Evolutionary conservation across 2,113 vertebrate species (phyloP).

Genomic region (Amblyornis subalaris): DNA sequence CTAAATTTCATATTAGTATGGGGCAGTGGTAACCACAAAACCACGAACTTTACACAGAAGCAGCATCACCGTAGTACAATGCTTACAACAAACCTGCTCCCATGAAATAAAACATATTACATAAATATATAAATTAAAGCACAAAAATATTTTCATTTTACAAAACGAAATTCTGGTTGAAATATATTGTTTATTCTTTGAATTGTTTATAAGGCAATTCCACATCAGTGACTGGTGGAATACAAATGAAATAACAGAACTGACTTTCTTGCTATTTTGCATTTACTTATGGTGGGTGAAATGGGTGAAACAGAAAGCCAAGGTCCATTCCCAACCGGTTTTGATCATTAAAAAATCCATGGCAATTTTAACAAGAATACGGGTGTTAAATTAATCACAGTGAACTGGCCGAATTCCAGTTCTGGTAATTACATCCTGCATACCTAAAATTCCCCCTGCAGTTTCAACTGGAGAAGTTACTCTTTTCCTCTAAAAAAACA

Average conservation of each 20-base stretch:
- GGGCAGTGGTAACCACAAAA: not conserved
- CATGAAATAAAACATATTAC: not conserved
- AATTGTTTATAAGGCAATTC: not conserved
- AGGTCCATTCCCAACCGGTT: not conserved
- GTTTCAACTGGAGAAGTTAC: constrained; percentile 2
- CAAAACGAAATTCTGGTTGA: not conserved
- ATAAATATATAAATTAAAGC: not conserved
- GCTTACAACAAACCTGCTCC: not conserved
- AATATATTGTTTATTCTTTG: not conserved
- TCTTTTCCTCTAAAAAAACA: not conserved
- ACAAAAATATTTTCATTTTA: not conserved
- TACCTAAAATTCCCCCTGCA: constrained; percentile 36
- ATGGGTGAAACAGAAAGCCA: not conserved
- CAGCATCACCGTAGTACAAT: not conserved
- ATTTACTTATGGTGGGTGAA: constrained; percentile 1
- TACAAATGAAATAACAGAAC: not conserved
- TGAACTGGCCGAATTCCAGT: constrained; percentile 44
- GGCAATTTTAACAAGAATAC: constrained; percentile 34
- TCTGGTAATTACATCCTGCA: constrained; percentile 45
- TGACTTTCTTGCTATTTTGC: not conserved
- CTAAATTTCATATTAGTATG: not conserved
- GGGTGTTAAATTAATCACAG: constrained; percentile 56
- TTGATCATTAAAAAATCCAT: constrained; percentile 39
- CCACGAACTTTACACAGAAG: not conserved
- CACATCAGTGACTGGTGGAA: not conserved